phyloP scores from a whole-genome alignment of 1,140 invertebrate genomes.

The Papilio aristodemus region DNA sequence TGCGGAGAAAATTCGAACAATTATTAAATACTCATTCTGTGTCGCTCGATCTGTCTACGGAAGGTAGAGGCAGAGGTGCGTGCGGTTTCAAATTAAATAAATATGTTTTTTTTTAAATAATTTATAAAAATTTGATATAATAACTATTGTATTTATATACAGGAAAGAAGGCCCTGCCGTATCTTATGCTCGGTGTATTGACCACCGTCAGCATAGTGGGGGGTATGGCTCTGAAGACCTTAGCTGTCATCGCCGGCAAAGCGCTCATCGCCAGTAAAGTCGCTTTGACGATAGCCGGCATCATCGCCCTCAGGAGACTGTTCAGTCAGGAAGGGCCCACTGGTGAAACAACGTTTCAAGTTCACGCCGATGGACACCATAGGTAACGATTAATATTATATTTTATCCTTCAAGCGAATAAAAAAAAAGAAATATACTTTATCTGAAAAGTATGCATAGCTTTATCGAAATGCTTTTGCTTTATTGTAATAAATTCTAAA shows the following conservation, averaged over 20 bases:
- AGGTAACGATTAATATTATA: slow-evolving; percentile 62
- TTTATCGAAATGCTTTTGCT: slow-evolving; percentile 24
- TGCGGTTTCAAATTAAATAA: slow-evolving; percentile 25
- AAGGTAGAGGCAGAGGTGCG: slow-evolving; percentile 78
- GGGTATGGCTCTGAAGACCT: slow-evolving; percentile 83
- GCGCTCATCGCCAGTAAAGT: slow-evolving; percentile 85
- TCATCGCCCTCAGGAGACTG: slow-evolving; percentile 85
- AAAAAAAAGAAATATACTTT: slow-evolving; percentile 13
- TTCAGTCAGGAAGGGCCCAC: slow-evolving; percentile 82
- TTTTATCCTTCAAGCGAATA: slow-evolving; percentile 16
- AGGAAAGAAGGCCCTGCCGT: slow-evolving; percentile 80
- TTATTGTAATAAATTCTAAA: slow-evolving; percentile 37
- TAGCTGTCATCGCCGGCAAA: slow-evolving; percentile 85
- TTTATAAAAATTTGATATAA: slow-evolving; percentile 24
- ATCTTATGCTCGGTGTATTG: slow-evolving; percentile 82
- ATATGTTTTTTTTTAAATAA: not conserved
- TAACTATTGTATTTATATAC: slow-evolving; percentile 38
- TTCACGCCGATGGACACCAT: slow-evolving; percentile 83
- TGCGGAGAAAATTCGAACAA: slow-evolving; percentile 76
- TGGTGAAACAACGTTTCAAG: slow-evolving; percentile 83
- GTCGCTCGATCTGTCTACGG: slow-evolving; percentile 74
- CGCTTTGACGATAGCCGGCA: slow-evolving; percentile 84
- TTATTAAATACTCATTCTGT: slow-evolving; percentile 75
- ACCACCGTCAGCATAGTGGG: slow-evolving; percentile 82
- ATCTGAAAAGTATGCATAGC: no score